phyloP scores from a whole-genome alignment of 2,113 vertebrate species.

The Dendrocopos noguchii region DNA sequence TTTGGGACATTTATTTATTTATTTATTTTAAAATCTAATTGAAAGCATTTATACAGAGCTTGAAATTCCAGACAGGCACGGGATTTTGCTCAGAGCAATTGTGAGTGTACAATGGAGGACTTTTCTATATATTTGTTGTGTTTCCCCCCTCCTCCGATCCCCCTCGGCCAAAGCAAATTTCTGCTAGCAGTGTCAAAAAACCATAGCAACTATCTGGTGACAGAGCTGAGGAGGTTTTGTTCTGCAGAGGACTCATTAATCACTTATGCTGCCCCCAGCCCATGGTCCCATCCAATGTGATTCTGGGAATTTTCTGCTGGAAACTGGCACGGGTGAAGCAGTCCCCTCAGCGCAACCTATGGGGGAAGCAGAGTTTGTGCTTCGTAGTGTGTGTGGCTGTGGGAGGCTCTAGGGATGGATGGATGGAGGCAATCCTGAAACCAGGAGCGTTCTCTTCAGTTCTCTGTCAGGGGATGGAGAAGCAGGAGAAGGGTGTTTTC shows the following conservation, averaged over 20 bases:
- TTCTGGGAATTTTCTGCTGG: constrained; percentile 40
- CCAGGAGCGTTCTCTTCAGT: neutral
- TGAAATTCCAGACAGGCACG: constrained; percentile 36
- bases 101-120: neutral
- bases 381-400: fast-evolving
- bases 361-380: neutral
- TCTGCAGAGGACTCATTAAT: constrained; percentile 56
- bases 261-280: neutral
- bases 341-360: neutral
- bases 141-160: constrained; percentile 20
- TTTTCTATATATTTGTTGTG: constrained; percentile 43
- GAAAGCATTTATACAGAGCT: constrained; percentile 43
- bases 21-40: neutral
- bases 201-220: constrained; percentile 72
- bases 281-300: neutral
- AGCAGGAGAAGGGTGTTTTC: neutral
- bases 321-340: neutral
- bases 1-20: neutral
- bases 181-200: constrained; percentile 47
- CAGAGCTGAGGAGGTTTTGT: constrained; percentile 52
- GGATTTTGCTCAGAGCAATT: constrained; percentile 45
- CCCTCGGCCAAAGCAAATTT: constrained; percentile 41
- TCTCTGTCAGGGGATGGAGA: neutral
- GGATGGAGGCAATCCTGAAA: neutral
- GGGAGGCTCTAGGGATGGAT: neutral